Evolutionary conservation across 1,140 invertebrate genomes (phyloP).

Genomic region (Diorhabda carinulata): DNA sequence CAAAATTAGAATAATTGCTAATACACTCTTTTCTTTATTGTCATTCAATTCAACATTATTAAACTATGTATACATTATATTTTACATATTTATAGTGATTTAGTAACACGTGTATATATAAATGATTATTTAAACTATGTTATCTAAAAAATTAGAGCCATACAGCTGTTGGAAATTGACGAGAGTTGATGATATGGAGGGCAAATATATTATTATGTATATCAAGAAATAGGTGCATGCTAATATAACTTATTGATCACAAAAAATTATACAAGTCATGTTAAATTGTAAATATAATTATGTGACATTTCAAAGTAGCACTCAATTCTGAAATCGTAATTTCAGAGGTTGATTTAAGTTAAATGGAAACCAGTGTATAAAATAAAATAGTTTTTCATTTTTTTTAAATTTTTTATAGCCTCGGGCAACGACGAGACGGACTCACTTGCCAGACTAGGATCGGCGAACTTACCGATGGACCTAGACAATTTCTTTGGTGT

Average conservation of each 20-base stretch:
- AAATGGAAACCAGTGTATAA: no score
- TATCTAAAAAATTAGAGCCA: neutral
- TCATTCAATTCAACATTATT: neutral
- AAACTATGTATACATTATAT: neutral
- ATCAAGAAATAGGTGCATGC: neutral
- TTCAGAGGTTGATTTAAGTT: no score
- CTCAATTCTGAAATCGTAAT: no score
- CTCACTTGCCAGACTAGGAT: no score
- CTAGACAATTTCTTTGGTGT: no score
- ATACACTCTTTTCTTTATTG: neutral
- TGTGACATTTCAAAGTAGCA: no score
- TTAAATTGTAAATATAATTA: no score
- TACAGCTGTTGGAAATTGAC: neutral
- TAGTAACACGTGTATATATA: conserved; percentile 8
- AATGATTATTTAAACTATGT: neutral
- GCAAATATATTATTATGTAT: neutral
- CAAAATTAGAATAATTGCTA: neutral
- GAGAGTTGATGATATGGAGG: neutral
- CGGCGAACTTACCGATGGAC: no score
- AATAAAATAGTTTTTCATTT: no score
- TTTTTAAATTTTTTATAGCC: no score
- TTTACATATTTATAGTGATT: conserved; percentile 8
- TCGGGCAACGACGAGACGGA: no score
- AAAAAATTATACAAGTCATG: no score
- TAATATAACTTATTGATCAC: neutral